phyloP scores from a whole-genome alignment of 2,797 vertebrate genomes.

The Melanogrammus aeglefinus region DNA sequence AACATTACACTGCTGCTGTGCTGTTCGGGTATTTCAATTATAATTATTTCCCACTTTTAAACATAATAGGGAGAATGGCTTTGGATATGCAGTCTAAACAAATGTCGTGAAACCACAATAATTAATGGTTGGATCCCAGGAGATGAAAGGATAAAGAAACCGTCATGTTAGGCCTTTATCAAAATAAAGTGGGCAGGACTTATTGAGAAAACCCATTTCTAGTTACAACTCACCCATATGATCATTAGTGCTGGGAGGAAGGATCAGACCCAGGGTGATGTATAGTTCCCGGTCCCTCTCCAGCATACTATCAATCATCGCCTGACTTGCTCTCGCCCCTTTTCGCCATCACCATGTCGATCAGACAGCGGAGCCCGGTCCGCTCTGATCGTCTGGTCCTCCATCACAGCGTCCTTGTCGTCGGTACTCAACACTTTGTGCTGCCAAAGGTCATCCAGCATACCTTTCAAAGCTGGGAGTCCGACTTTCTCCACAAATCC shows the following conservation, averaged over 20 bases:
- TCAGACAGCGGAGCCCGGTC: slow-evolving; percentile 61
- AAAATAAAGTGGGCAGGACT: not conserved
- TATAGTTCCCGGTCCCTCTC: not conserved
- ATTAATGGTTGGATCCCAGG: not conserved
- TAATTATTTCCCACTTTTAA: not conserved
- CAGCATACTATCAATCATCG: slow-evolving; percentile 44
- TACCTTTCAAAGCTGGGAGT: slow-evolving; percentile 19
- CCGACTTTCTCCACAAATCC: slow-evolving; percentile 35
- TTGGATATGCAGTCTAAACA: not conserved
- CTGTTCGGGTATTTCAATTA: not conserved
- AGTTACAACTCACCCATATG: not conserved
- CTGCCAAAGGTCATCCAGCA: slow-evolving; percentile 63
- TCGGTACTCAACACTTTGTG: slow-evolving; percentile 44
- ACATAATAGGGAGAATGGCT: not conserved
- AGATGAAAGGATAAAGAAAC: not conserved
- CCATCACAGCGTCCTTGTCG: slow-evolving; percentile 55
- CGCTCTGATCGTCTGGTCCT: accelerated
- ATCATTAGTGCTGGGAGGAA: too few relatives aligned
- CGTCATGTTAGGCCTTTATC: not conserved
- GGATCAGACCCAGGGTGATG: slow-evolving; percentile 27
- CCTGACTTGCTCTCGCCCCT: slow-evolving; percentile 53
- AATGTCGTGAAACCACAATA: not conserved
- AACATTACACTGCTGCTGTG: not conserved
- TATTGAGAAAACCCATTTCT: not conserved
- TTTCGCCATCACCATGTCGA: slow-evolving; percentile 63